Evolutionary conservation across 2,888 invertebrate genomes (phyloP).

Genomic region (Allophyes oxyacanthae): DNA sequence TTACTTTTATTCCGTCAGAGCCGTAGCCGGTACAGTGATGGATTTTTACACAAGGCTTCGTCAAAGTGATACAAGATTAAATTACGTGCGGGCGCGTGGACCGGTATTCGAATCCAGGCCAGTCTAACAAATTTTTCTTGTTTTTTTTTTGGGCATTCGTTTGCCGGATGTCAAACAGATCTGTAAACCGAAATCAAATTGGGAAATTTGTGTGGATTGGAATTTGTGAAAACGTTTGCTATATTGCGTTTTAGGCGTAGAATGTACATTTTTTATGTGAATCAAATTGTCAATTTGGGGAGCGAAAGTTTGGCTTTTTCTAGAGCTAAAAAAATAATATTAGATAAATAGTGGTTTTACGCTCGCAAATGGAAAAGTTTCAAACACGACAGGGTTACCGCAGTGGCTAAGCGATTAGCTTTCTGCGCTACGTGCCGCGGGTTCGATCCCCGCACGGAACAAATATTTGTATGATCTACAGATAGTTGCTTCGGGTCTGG

Average conservation of each 20-base stretch:
- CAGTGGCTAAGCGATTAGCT: too few species aligned
- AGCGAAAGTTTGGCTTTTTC: not conserved
- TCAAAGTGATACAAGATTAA: constrained; percentile 83
- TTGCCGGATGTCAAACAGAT: constrained; percentile 82
- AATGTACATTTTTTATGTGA: constrained; percentile 37
- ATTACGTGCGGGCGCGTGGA: constrained; percentile 75
- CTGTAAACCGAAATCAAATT: constrained; percentile 81
- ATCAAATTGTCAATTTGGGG: constrained; percentile 42
- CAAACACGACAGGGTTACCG: too few species aligned
- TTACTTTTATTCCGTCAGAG: constrained; percentile 59
- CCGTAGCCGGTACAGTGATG: constrained; percentile 44
- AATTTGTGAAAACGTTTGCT: constrained; percentile 65
- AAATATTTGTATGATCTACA: too few species aligned
- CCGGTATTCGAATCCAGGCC: constrained; percentile 59
- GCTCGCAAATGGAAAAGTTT: too few species aligned
- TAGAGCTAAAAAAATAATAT: too few species aligned
- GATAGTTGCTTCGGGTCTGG: too few species aligned
- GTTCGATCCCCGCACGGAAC: too few species aligned
- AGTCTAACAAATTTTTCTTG: constrained; percentile 65
- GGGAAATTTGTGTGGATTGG: constrained; percentile 71
- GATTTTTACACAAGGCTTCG: constrained; percentile 70
- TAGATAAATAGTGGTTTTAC: too few species aligned
- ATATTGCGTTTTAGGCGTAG: constrained; percentile 44
- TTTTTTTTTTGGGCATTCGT: constrained; percentile 73
- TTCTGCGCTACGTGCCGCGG: too few species aligned